Base-by-base conservation (phyloP, 2,888 invertebrate genomes). In the Mythimna pallens region DNA sequence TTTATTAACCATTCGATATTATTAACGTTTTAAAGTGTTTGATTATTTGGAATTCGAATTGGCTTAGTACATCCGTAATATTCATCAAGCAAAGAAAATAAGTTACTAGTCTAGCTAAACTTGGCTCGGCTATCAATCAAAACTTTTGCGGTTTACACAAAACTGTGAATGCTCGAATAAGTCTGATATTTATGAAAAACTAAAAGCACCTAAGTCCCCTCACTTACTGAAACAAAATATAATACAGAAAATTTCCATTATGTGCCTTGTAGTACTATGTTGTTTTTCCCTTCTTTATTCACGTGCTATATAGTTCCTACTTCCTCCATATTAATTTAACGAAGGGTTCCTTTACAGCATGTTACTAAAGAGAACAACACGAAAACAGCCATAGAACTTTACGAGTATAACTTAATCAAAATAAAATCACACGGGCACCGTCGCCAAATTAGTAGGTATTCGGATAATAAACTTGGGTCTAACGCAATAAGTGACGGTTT, bases 401-500 rank as follows among this genome's bases (percentile, higher is more conserved):
- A 86, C 65, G 78, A 78, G 70, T 81, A 85, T 83, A 88, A 86
- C 87, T 89, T 89, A 91, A 90, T 91, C 92, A 91, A 91, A 91
- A 89, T 88, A 89, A 92, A 92, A 85, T 86, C 83, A 80, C 81
- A 68, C 90, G 88, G 82, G 67, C 63, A 86, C 89, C 90, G 89
- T 89, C 85, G 83, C 89, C 90, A 91, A 93, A 91, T 92, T 90
- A 91, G 89, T 90, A 90, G 88, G 86, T 88, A 90, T 89, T 89
- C 88, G 91, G 87, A 90, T 92, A 94, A 93, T 94, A 94, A 94
- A 94, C 89, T 92, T 86, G 85, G 91, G 89, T 87, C 87, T 92
- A 93, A 94, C 89, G 93, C 91, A 94, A 94, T 94, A 94, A 94
- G 92, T 89, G 90, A 89, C 89, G 90, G 90, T 91, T 93, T 92